Evolutionary conservation across 2,113 vertebrate species (phyloP).

Genomic region (Fulica atra): DNA sequence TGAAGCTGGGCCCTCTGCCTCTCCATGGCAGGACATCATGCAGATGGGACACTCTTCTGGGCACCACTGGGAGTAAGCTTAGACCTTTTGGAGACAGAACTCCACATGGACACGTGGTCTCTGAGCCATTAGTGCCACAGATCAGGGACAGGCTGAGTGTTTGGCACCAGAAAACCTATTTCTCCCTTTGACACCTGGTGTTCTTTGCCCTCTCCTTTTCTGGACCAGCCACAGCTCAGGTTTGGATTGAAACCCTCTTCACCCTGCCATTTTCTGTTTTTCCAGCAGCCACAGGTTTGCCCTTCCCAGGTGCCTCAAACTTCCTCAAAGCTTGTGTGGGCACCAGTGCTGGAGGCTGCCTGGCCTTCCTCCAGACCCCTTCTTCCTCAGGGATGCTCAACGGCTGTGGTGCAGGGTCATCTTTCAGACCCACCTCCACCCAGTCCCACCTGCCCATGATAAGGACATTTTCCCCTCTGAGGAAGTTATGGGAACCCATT

Average conservation of each 20-base stretch:
- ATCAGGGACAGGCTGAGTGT: not conserved
- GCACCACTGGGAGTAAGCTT: not conserved
- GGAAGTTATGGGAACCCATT: not conserved
- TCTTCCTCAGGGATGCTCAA: not conserved
- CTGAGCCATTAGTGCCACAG: not conserved
- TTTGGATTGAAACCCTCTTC: not conserved
- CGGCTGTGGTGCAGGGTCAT: not conserved
- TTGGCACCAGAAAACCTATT: not conserved
- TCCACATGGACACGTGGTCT: not conserved
- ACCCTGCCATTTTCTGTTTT: not conserved
- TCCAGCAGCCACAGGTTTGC: not conserved
- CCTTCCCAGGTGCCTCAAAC: not conserved
- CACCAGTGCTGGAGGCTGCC: not conserved
- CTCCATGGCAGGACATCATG: not conserved
- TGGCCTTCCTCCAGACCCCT: not conserved
- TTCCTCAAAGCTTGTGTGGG: not conserved
- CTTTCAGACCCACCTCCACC: fast-evolving
- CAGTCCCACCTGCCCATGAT: not conserved
- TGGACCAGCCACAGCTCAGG: not conserved
- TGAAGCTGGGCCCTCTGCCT: not conserved
- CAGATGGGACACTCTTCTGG: not conserved
- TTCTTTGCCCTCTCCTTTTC: not conserved
- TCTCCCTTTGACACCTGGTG: not conserved
- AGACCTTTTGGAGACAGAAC: not conserved
- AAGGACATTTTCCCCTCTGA: not conserved